Evolutionary conservation across 2,797 vertebrate species (phyloP), one percentile per base, ranked within the genome.

Genomic region (Synanceia verrucosa): DNA sequence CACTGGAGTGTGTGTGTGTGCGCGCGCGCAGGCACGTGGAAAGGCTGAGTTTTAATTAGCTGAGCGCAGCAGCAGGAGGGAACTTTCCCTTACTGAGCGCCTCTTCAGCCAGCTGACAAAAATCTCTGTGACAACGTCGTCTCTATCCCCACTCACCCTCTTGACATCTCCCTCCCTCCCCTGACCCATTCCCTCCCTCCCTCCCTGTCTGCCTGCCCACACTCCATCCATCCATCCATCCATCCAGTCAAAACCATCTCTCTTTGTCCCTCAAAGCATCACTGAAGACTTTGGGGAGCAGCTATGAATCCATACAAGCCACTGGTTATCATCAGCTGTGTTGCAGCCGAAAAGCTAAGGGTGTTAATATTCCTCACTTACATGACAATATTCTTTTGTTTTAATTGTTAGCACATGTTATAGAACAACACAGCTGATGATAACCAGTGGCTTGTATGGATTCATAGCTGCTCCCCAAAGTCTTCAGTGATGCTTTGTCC

Each of bases 41-140:
- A 33, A 52, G 59, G 21, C 70, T 46, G 69, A 48, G 61, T 84
- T 90, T 91, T 89, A 93, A 93, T 93, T 89, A 91, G 90, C 79
- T 73, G 65, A 86, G 73, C 66, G 39, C 69, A 83, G 84, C 87
- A 85, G 85, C 78, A 70, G 77, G 83, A 70, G 79, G 39, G 46
- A 66, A 51, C 68, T 74, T 60, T 46, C 73, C 51, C 63, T 72
- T 33, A 72, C 80, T 65, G 69, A 76, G 70, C 46, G 50, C 28
- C 72, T 73, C 70, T 79, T 87, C 84, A 87, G 53, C 69, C 59
- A 64, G 55, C 58, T 86, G 68, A 84, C 76, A 74, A 62, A 88
- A 87, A 88, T 89, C 84, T 83, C 79, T 75, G 68, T 89, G 90
- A 79, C 86, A 70, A 53, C 43, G 37, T 70, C 21, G 2, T 69